Evolutionary conservation across 2,888 invertebrate species (phyloP).

Genomic region (Zaprionus lineosus): DNA sequence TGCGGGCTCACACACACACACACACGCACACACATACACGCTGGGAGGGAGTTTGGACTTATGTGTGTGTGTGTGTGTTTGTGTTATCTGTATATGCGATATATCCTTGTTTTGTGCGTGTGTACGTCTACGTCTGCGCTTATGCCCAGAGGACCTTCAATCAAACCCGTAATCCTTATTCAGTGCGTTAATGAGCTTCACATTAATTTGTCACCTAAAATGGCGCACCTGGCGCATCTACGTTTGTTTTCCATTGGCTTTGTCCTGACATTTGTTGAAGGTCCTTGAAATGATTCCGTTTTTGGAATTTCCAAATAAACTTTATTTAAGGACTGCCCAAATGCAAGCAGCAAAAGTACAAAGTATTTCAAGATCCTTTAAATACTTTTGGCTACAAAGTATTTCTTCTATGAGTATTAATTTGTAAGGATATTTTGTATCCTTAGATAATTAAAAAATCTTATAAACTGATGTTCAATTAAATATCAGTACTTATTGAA

Average conservation of each 20-base stretch:
- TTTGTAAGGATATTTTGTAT: too few relatives aligned
- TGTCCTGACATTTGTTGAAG: conserved; percentile 51
- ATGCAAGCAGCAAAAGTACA: background rate
- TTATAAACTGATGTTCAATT: too few relatives aligned
- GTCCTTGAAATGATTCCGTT: conserved; percentile 53
- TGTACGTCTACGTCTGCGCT: conserved; percentile 35
- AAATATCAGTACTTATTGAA: too few relatives aligned
- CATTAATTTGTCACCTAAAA: conserved; percentile 71
- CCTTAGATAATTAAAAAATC: too few relatives aligned
- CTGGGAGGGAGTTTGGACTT: conserved; percentile 1
- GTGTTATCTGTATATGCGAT: conserved; percentile 49
- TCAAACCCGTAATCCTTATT: conserved; percentile 78
- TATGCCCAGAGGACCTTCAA: conserved; percentile 73
- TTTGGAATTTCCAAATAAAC: background rate
- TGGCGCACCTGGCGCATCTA: conserved; percentile 70
- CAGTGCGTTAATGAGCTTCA: conserved; percentile 77
- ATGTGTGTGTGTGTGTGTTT: conserved; percentile 46
- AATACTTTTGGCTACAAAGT: too few relatives aligned
- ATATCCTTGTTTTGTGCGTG: conserved; percentile 27
- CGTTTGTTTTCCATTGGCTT: conserved; percentile 9
- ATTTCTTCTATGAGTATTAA: too few relatives aligned
- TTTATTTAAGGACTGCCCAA: background rate
- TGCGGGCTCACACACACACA: conserved; percentile 43
- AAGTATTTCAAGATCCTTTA: background rate
- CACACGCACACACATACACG: conserved; percentile 13